Percentiles rank a stretch among this genome's conserved stretches.
Conservation (phyloP, 1,140 invertebrate species). For the Orius laevigatus region DNA sequence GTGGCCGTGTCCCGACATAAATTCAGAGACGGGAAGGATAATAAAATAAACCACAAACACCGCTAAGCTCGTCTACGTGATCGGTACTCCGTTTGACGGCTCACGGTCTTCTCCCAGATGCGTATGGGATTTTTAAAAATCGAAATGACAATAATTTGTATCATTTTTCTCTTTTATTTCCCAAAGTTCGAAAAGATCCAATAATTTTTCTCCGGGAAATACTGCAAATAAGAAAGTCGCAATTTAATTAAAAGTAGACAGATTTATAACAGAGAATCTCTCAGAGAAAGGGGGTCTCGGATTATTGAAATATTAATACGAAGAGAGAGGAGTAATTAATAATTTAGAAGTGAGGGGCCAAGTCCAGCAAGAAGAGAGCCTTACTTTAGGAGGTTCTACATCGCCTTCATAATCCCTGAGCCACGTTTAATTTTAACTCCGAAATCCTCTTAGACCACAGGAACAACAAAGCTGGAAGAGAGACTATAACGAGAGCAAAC, state of each 20-base stretch:
- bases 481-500: too few species aligned
- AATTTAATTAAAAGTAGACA: constrained; percentile 5
- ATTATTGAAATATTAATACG: constrained; percentile 10
- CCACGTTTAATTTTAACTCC: constrained; percentile 6
- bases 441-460: constrained; percentile 8
- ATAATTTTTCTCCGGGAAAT: neutral
- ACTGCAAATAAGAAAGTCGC: neutral
- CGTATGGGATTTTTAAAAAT: too few species aligned
- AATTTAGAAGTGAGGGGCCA: neutral
- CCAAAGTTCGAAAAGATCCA: neutral
- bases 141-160: too few species aligned
- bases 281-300: neutral
- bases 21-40: too few species aligned
- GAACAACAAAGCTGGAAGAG: constrained; percentile 1
- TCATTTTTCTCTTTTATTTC: too few species aligned
- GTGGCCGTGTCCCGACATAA: too few species aligned
- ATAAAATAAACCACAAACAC: too few species aligned
- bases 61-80: too few species aligned
- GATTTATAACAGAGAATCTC: constrained; percentile 6
- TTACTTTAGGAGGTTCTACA: neutral
- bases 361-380: neutral
- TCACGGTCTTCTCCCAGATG: too few species aligned
- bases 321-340: constrained; percentile 7
- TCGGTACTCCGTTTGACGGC: too few species aligned
- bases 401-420: constrained; percentile 7